These are phyloP conservation scores for Drosophila robusta DNA, from an alignment of 2,888 invertebrate species.

Conservation along the genomic window DNA sequence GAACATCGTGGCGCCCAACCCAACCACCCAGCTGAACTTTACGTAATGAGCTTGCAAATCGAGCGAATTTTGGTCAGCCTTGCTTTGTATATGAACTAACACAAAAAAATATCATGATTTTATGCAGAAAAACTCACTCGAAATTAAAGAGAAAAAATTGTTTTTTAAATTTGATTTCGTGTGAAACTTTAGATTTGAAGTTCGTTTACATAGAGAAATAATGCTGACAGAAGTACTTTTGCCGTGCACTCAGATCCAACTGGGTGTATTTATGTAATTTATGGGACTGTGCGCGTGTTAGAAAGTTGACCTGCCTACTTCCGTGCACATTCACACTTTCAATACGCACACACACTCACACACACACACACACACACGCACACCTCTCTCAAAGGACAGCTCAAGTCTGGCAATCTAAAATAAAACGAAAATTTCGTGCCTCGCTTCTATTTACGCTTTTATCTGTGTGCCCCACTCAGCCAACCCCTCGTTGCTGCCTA, in stretches of 20 bases:
- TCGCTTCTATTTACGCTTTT: slow-evolving; percentile 78
- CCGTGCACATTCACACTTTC: slow-evolving; percentile 63
- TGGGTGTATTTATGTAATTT: slow-evolving; percentile 25
- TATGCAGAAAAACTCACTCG: neutral
- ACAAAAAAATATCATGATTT: too few relatives aligned
- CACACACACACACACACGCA: slow-evolving; percentile 27
- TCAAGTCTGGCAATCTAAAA: slow-evolving; percentile 57
- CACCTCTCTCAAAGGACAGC: slow-evolving; percentile 37
- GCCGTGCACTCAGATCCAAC: slow-evolving; percentile 4
- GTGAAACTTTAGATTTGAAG: neutral
- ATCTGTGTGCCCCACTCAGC: slow-evolving; percentile 65
- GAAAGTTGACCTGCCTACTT: slow-evolving; percentile 53
- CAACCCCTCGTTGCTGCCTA: neutral
- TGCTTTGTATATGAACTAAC: too few relatives aligned
- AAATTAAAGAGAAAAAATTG: neutral
- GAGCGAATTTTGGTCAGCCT: neutral
- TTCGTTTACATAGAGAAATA: too few relatives aligned
- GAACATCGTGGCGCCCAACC: neutral
- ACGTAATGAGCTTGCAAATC: slow-evolving; percentile 3
- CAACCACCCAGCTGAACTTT: slow-evolving; percentile 21
- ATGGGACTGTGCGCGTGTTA: slow-evolving; percentile 37
- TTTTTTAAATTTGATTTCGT: too few relatives aligned
- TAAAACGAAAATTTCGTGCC: slow-evolving; percentile 64
- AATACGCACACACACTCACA: too few relatives aligned
- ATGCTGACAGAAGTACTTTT: neutral